A percentile compares a stretch with the other conserved stretches of the same genome.
phyloP scores from a whole-genome alignment of 2,797 vertebrate genomes.

The Adelosebastes latens region DNA sequence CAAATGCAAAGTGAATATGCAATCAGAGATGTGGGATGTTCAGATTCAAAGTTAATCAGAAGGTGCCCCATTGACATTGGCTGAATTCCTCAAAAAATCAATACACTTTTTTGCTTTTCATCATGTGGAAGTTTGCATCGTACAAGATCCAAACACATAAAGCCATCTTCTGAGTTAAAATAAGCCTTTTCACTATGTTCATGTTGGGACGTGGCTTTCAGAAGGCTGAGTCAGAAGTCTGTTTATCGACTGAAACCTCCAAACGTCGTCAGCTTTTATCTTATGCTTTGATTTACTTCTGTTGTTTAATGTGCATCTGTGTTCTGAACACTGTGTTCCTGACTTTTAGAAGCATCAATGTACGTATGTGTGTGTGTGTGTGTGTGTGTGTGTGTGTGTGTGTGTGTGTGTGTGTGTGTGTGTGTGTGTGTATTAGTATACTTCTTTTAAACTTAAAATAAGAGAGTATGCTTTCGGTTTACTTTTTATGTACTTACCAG shows the following conservation, averaged over 20 bases:
- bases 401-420: too few species aligned
- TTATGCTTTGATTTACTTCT: neutral
- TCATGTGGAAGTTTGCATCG: too few species aligned
- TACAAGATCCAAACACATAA: neutral
- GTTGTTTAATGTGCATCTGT: neutral
- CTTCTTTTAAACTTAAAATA: too few species aligned
- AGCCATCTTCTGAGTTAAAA: neutral
- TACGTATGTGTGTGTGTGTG: neutral
- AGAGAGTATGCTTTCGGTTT: too few species aligned
- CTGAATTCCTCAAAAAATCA: neutral
- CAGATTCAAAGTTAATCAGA: slow-evolving; percentile 30
- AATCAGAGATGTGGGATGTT: slow-evolving; percentile 9
- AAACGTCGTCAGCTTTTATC: too few species aligned
- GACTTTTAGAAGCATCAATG: too few species aligned
- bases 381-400: neutral
- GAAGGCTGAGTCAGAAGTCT: neutral
- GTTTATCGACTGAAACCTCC: neutral
- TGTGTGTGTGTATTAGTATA: too few species aligned
- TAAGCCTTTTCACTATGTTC: neutral
- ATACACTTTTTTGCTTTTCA: neutral
- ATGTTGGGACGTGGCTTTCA: neutral
- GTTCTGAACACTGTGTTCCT: too few species aligned
- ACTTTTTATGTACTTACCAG: too few species aligned
- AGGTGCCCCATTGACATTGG: neutral
- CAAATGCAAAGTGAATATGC: slow-evolving; percentile 42